phyloP scores from a whole-genome alignment of 53 echinoderm and acorn worm species.

The Echinometra lucunter region DNA sequence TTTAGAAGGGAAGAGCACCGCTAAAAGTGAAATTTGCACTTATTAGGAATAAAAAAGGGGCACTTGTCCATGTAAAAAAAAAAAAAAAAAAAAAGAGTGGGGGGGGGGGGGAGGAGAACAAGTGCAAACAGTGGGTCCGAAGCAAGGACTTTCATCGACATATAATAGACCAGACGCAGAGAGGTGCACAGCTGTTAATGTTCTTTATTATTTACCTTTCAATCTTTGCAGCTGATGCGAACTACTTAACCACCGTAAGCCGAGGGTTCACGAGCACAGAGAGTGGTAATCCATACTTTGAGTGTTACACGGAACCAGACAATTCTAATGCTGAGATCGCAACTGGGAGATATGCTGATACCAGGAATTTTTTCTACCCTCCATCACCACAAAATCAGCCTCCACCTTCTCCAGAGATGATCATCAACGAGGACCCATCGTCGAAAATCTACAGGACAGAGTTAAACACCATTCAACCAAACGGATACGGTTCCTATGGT shows the following conservation, averaged over 20 bases:
- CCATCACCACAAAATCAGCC: neutral
- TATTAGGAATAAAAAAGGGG: too few relatives aligned
- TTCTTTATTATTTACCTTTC: neutral
- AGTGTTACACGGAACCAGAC: neutral
- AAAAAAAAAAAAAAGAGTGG: too few relatives aligned
- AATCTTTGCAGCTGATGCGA: neutral
- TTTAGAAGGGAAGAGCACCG: too few relatives aligned
- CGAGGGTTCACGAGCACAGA: slow-evolving; percentile 23
- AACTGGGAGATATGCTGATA: neutral
- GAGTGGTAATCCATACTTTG: slow-evolving; percentile 10
- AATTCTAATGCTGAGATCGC: neutral
- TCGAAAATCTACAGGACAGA: neutral
- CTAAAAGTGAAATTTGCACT: too few relatives aligned
- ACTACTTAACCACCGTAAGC: neutral
- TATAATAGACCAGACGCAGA: too few relatives aligned
- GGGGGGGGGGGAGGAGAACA: too few relatives aligned
- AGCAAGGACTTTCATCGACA: too few relatives aligned
- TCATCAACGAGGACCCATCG: neutral
- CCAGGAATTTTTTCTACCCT: neutral
- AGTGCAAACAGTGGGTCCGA: too few relatives aligned
- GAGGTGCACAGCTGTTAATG: too few relatives aligned
- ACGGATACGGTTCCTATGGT: neutral
- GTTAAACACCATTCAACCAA: neutral
- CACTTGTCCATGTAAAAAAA: too few relatives aligned
- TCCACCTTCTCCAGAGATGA: neutral